Evolutionary conservation across 2,888 invertebrate genomes (phyloP).

Genomic region (Octodonta nipae): DNA sequence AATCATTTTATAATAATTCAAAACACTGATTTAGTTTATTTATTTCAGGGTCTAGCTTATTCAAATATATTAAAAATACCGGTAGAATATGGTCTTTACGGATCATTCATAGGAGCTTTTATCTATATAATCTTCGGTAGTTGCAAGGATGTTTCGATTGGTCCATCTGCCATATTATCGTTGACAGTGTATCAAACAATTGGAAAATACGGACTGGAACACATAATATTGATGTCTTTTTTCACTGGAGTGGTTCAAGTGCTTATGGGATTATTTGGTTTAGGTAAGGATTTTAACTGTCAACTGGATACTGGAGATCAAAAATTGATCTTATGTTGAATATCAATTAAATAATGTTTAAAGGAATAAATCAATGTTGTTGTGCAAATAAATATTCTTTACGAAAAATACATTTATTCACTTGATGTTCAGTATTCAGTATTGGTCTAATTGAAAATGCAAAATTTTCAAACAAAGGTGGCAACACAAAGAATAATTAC

Average conservation of each 20-base stretch:
- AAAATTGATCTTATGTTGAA: no score
- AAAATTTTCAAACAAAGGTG: no score
- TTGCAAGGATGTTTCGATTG: slow-evolving; percentile 83
- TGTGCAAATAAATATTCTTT: no score
- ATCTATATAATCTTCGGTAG: slow-evolving; percentile 83
- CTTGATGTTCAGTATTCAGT: no score
- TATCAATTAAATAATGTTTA: no score
- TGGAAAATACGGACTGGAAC: slow-evolving; percentile 46
- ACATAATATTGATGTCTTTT: slow-evolving; percentile 67
- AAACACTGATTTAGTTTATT: no score
- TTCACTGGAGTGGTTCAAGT: slow-evolving; percentile 61
- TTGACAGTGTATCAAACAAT: slow-evolving; percentile 71
- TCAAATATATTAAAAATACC: slow-evolving; percentile 41
- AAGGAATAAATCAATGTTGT: no score
- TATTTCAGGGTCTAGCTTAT: not conserved
- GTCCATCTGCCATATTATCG: slow-evolving; percentile 85
- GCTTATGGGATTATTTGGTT: slow-evolving; percentile 67
- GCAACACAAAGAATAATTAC: no score
- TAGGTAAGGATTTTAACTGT: slow-evolving; percentile 43
- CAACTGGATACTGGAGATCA: no score
- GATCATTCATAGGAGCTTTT: slow-evolving; percentile 81
- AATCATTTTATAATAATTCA: no score
- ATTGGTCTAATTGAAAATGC: no score
- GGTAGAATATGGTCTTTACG: slow-evolving; percentile 77
- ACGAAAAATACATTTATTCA: no score